phyloP scores from a whole-genome alignment of 2,113 vertebrate genomes.

The Fukomys damarensis region DNA sequence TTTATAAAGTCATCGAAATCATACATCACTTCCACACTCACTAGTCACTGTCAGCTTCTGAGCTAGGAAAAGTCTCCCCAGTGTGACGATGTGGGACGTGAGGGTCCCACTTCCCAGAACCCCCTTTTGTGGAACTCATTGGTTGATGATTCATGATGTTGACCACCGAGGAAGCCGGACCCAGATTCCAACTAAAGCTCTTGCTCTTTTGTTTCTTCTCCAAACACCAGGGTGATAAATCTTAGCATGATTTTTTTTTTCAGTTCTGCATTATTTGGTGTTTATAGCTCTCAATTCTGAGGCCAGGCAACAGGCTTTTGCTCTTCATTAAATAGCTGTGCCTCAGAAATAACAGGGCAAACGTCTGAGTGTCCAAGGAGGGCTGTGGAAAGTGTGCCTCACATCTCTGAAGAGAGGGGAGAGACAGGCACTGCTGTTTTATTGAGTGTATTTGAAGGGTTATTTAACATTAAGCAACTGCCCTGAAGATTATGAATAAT shows the following conservation, averaged over 20 bases:
- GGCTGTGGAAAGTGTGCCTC: neutral
- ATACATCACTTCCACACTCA: neutral
- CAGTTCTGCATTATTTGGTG: neutral
- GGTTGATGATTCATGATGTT: accelerated
- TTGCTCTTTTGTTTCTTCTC: neutral
- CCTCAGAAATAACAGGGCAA: conserved; percentile 13
- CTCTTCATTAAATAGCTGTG: neutral
- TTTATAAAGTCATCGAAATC: neutral
- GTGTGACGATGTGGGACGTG: neutral
- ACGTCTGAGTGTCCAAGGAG: neutral
- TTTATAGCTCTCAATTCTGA: conserved; percentile 45
- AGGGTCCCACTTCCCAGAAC: accelerated
- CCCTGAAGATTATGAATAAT: neutral
- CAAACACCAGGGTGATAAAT: neutral
- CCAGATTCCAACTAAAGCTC: too few species aligned
- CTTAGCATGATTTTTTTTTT: neutral
- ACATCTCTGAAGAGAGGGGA: neutral
- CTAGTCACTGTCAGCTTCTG: neutral
- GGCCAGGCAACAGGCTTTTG: neutral
- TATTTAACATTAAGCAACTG: conserved; percentile 48
- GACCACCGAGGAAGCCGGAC: neutral
- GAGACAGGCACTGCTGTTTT: neutral
- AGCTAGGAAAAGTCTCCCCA: accelerated
- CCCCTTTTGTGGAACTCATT: neutral
- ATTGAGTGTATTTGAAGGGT: conserved; percentile 15